Base-by-base conservation (phyloP, 2,113 vertebrate species). In the Centropristis striata region DNA sequence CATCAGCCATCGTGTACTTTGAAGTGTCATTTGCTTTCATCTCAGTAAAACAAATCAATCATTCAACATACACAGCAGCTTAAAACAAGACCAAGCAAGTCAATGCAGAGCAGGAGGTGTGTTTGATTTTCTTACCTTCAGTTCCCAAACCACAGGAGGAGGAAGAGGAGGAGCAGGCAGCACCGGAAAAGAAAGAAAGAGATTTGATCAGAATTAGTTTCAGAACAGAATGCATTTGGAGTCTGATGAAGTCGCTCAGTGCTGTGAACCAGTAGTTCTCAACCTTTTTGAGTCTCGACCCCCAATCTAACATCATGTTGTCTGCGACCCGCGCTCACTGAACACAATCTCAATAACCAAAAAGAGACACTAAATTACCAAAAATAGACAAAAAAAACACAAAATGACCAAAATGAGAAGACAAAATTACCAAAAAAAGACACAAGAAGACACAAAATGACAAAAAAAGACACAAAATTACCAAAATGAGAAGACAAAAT, bases 61-160 rank as follows among this genome's bases (percentile, higher is more conserved):
- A 20, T 4, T 47, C 4, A 5, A 16, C 10, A 50, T 9, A 28
- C 27, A 41, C 18, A 51, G 25, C 4, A 21, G 27, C 21, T 32
- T 21, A 18, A 20, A 4, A 28, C 1, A 16, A 20, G 14, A 9
- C 15, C 15, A 18, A 27, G 21, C 13, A 18, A n/a, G 36, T 18
- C 32, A 12, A 23, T 44, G 5, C 55, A 68, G 57, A 2, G 13
- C 6, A 47, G 32, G 15, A 54, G 12, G 0, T 0, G 42, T 1
- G 67, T 47, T 65, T 0, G 23, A 0, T 76, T 55, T 53, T 13
- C 76, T 80, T 77, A 88, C 80, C 86, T 88, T 75, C 13, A 68
- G 23, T 36, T 46, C 32, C 47, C 9, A 0, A 54, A 44, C 13
- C 53, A 60, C 51, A 57, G 20, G 13, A 36, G 2, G 79, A 66